Base-by-base conservation (phyloP, 1,140 invertebrate genomes). In the Drosophila ogumai region DNA sequence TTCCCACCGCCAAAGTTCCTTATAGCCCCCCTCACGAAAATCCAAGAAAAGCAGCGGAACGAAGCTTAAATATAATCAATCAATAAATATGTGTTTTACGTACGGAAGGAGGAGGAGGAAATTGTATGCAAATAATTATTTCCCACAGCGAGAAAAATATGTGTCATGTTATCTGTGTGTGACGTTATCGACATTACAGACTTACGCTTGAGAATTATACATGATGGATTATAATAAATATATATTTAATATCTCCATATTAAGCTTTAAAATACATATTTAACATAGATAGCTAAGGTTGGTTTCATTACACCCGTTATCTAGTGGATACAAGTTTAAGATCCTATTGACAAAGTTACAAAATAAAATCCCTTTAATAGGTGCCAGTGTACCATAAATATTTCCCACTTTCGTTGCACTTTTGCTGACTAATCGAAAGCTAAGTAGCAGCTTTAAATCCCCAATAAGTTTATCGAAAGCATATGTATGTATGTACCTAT, bases 21-120 rank as follows among this genome's bases (percentile, higher is more conserved):
- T 36, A 12, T 36, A 32, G 28, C 28, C 25, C n/a, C 8, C 58
- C 9, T 28, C 5, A 6, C 44, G 10, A 13, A 32, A 38, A 12
- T 9, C 22, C 65, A 71, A 71, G 67, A 69, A 41, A 55, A 46
- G 43, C 32, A 13, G 60, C 34, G 60, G 34, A 52, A 67, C 36
- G 28, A 57, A 71, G 50, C 50, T 71, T 46, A 58, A 72, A 71
- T 47, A 40, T 58, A 58, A 72, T 72, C 68, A 49, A 72, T 72
- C 52, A 72, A 49, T n/a, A 71, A 71, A 71, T 41, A 28, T 71
- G 25, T 69, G 9, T 57, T 46, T 55, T n/a, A n/a, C 12, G 25
- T 3, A 4, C 2, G 6, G 17, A 8, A 9, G 32, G 13, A 34
- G 34, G 13, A 34, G 34, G 8, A 25, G 34, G 15, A 52, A 65